Base-by-base conservation (phyloP, 2,888 invertebrate species). In the Dysmachus trigonus region DNA sequence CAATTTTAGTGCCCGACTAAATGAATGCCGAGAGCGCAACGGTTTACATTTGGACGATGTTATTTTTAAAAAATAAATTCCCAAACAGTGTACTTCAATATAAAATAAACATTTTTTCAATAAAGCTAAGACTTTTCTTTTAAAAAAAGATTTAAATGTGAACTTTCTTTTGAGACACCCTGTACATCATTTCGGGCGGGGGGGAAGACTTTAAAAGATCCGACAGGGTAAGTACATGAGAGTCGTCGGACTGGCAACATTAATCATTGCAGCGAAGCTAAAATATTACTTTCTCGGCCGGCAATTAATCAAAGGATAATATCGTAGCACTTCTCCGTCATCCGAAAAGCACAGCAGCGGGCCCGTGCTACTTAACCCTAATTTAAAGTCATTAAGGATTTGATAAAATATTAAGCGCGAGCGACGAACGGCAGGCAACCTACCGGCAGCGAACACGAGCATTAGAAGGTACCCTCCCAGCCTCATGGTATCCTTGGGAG, bases 271-370 rank as follows among this genome's bases (percentile, higher is more conserved):
- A 72, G 15, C 35, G 62, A 83, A 38, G 72, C 72, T 83, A 72
- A 83, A 83, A 38, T 41, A 83, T 72, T 83, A 83, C 41, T 81
- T 83, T 41, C 83, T 41, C 41, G 6, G 22, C 27, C 27, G 72
- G 83, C 41, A 83, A 83, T 83, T 83, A 83, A 83, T 83, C 83
- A 83, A 83, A 83, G 83, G 83, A 83, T 83, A 83, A 83, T 72
- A 83, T 83, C 72, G 30, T 18, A 38, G 72, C 83, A 83, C 82
- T 62, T 35, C 62, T 62, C 62, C 81, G 31, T 62, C 81, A 38
- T 83, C 71, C 41, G 71, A 53, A 82, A 31, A 18, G 71, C 71
- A 72, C 72, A 83, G 38, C 27, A 77, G 31, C 47, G 83, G 51
- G 53, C 81, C 38, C 27, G 71, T 83, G n/a, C 83, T 83, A 83